Evolutionary conservation across 2,888 invertebrate species (phyloP).

Genomic region (Smittia aterrima): DNA sequence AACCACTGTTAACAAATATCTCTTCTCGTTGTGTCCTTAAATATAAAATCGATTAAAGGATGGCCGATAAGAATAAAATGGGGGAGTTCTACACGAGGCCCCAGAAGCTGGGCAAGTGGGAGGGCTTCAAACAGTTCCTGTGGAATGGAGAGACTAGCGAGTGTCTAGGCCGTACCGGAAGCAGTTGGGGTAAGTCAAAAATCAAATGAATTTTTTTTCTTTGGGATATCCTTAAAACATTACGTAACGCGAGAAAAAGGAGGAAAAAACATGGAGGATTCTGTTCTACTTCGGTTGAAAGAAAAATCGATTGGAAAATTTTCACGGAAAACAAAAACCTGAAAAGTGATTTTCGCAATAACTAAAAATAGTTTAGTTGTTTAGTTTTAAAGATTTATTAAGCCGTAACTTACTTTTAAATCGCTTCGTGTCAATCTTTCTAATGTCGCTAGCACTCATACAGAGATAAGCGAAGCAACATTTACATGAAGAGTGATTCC

Average conservation of each 20-base stretch:
- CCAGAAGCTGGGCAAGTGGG: constrained; percentile 80
- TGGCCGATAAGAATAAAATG: constrained; percentile 74
- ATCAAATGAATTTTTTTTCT: constrained; percentile 19
- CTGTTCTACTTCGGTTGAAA: not conserved
- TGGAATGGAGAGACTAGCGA: constrained; percentile 92
- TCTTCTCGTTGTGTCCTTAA: constrained; percentile 1
- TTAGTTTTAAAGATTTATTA: no score
- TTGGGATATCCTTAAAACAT: constrained; percentile 10
- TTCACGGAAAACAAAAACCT: not conserved
- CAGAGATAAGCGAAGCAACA: constrained; percentile 12
- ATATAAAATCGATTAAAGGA: constrained; percentile 47
- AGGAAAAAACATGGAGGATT: constrained; percentile 38
- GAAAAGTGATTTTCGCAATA: not conserved
- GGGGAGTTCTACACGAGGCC: constrained; percentile 75
- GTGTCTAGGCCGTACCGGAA: constrained; percentile 85
- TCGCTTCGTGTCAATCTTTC: no score
- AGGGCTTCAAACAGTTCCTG: constrained; percentile 78
- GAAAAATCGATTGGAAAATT: constrained; percentile 13
- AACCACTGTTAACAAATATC: not conserved
- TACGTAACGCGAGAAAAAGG: constrained; percentile 21
- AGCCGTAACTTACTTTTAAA: no score
- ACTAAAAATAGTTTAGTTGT: no score
- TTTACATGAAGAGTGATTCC: not conserved
- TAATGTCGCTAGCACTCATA: not conserved
- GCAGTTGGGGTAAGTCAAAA: constrained; percentile 87